Evolutionary conservation across 2,888 invertebrate species (phyloP).

Genomic region (Gymnocheta viridis): DNA sequence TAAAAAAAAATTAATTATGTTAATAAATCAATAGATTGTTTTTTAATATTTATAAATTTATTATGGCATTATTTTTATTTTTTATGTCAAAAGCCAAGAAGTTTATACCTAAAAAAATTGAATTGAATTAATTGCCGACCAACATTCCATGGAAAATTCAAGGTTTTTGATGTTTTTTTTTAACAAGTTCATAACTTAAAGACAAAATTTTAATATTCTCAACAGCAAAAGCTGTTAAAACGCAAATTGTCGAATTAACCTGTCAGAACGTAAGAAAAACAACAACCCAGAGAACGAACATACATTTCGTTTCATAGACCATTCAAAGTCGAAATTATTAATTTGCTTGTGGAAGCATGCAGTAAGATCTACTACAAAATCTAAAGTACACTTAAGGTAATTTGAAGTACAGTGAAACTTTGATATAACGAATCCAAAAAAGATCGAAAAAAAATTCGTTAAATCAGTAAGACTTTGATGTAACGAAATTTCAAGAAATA

Average conservation of each 20-base stretch:
- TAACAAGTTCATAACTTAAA: conserved; percentile 16
- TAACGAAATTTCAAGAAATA: too few species aligned
- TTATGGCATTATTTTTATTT: conserved; percentile 17
- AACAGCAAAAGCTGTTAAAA: conserved; percentile 7
- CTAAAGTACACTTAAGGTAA: conserved; percentile 32
- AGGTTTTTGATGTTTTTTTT: conserved; percentile 72
- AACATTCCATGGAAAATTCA: conserved; percentile 72
- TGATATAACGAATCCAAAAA: too few species aligned
- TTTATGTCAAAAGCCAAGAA: too few species aligned
- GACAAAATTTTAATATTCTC: conserved; percentile 22
- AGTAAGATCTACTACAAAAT: background rate
- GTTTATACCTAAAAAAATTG: background rate
- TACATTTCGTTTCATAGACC: background rate
- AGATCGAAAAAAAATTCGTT: too few species aligned
- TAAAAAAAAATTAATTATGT: conserved; percentile 40
- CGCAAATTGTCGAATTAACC: conserved; percentile 66
- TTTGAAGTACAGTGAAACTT: too few species aligned
- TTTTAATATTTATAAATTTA: conserved; percentile 17
- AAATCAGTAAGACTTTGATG: too few species aligned
- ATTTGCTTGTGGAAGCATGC: background rate
- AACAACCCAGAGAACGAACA: conserved; percentile 3
- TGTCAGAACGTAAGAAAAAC: conserved; percentile 53
- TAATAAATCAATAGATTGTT: background rate
- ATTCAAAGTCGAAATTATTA: conserved; percentile 75
- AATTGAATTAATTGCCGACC: conserved; percentile 41